These are phyloP conservation scores for Leucophenga varia DNA, from an alignment of 1,140 invertebrate species.

Conservation along the genomic window DNA sequence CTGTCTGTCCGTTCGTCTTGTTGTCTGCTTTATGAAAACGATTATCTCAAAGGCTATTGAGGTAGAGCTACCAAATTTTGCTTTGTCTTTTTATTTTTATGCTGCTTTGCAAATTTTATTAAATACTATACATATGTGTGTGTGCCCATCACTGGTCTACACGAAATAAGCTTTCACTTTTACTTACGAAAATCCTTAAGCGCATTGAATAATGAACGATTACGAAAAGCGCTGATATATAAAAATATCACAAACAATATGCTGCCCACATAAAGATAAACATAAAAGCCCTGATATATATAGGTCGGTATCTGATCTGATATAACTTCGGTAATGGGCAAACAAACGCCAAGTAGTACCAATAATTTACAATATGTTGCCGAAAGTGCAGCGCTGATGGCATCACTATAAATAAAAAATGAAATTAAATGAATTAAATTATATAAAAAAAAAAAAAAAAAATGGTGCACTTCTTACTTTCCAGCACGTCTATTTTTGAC, in stretches of 20 bases:
- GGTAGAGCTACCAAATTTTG: no score
- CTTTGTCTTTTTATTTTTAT: no score
- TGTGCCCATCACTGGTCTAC: no score
- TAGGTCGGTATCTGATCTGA: slow-evolving; percentile 63
- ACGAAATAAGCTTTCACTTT: no score
- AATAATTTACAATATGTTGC: slow-evolving; percentile 74
- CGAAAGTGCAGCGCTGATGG: slow-evolving; percentile 61
- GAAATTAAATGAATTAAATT: neutral
- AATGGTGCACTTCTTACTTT: slow-evolving; percentile 55
- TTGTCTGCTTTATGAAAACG: no score
- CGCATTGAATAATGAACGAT: slow-evolving; percentile 60
- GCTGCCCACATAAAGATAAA: slow-evolving; percentile 75
- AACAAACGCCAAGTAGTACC: slow-evolving; percentile 70
- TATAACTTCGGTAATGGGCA: slow-evolving; percentile 67
- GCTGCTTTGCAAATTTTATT: no score
- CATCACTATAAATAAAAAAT: slow-evolving; percentile 48
- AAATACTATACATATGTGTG: no score
- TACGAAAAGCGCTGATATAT: slow-evolving; percentile 69
- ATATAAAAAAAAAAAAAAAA: neutral
- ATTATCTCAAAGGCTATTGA: no score
- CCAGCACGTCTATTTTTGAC: slow-evolving; percentile 53
- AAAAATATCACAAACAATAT: slow-evolving; percentile 75
- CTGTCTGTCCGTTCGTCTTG: no score
- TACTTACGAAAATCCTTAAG: slow-evolving; percentile 57
- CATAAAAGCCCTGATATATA: slow-evolving; percentile 76